Percentiles rank a stretch among this genome's conserved stretches.
Evolutionary conservation across 2,113 vertebrate species (phyloP).

Genomic region (Pristiophorus japonicus): DNA sequence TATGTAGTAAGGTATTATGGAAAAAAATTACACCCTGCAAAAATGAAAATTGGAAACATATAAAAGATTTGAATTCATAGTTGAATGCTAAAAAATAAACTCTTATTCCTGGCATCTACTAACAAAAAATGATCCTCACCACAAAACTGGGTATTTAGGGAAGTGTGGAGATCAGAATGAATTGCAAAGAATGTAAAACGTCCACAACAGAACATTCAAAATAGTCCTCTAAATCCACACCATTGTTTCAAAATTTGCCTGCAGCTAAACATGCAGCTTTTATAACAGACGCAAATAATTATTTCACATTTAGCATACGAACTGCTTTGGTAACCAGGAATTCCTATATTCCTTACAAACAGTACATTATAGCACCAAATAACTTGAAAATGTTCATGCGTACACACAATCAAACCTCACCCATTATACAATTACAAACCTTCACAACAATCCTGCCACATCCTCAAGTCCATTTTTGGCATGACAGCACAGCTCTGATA

Average conservation of each 20-base stretch:
- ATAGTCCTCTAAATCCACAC: not conserved
- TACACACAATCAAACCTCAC: not conserved
- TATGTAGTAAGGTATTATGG: not conserved
- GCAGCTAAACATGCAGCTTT: not conserved
- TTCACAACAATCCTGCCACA: constrained; percentile 99
- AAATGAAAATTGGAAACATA: not conserved
- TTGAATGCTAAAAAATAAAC: not conserved
- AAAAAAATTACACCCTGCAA: not conserved
- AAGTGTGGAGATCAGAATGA: not conserved
- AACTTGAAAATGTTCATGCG: not conserved
- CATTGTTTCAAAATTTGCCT: not conserved
- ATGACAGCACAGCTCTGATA: constrained; percentile 78
- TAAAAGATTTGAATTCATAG: not conserved
- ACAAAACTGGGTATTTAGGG: not conserved
- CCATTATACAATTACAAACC: constrained; percentile 55
- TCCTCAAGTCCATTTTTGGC: constrained; percentile 81
- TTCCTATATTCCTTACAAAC: too few species aligned
- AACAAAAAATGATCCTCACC: not conserved
- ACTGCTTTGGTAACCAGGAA: too few species aligned
- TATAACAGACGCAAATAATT: not conserved
- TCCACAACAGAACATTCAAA: not conserved
- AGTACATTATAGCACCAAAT: not conserved
- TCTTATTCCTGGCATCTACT: not conserved
- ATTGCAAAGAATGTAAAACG: not conserved
- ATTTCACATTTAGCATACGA: too few species aligned